Evolutionary conservation across 1,140 invertebrate genomes (phyloP).

Genomic region (Eriocheir sinensis): DNA sequence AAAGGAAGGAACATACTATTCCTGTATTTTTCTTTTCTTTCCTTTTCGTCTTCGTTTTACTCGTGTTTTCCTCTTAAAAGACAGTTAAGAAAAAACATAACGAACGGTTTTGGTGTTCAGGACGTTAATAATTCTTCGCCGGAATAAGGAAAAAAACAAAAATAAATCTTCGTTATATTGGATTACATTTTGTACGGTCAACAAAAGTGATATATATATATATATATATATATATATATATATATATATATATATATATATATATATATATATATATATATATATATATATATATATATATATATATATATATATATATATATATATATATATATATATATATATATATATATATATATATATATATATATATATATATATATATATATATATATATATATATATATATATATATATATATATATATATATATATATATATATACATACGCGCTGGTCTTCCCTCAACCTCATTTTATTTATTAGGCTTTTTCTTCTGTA

Average conservation of each 20-base stretch:
- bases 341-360: neutral
- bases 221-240: constrained; percentile 51
- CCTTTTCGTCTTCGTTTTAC: too few relatives aligned
- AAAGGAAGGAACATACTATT: too few relatives aligned
- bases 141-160: too few relatives aligned
- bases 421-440: neutral
- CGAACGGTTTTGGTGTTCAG: too few relatives aligned
- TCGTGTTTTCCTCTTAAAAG: too few relatives aligned
- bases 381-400: neutral
- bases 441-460: neutral
- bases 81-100: too few relatives aligned
- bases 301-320: neutral
- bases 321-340: neutral
- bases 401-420: neutral
- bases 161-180: too few relatives aligned
- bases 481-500: too few relatives aligned
- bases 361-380: neutral
- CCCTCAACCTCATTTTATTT: neutral
- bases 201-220: too few relatives aligned
- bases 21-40: neutral
- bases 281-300: neutral
- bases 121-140: too few relatives aligned
- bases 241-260: constrained; percentile 29
- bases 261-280: constrained; percentile 28
- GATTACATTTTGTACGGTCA: neutral